A percentile compares a stretch with the other conserved stretches of the same genome.
phyloP scores from a whole-genome alignment of 1,140 invertebrate genomes.

The Diabrotica undecimpunctata region DNA sequence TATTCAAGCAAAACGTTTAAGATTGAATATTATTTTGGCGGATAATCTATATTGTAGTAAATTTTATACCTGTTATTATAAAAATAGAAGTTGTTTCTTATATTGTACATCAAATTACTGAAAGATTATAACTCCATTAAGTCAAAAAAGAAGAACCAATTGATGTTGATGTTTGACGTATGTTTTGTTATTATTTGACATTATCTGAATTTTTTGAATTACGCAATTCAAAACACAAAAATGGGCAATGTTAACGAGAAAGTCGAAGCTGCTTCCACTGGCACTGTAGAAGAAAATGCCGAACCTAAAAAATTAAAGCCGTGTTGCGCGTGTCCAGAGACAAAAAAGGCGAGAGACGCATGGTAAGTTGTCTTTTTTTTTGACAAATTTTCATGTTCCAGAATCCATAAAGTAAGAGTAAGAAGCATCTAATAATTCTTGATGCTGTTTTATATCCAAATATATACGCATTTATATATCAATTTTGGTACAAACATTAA shows the following conservation, averaged over 20 bases:
- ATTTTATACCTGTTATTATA: no score
- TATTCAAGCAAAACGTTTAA: no score
- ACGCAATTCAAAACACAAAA: conserved; percentile 9
- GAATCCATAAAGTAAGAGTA: no score
- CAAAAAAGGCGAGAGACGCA: conserved; percentile 82
- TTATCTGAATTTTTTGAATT: conserved; percentile 1
- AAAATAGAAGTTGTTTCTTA: no score
- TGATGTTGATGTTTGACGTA: neutral
- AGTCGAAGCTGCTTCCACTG: conserved; percentile 43
- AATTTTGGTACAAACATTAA: no score
- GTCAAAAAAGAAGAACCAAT: neutral
- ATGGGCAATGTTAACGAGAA: conserved; percentile 37
- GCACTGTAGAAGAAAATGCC: conserved; percentile 24
- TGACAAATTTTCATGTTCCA: neutral
- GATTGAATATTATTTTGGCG: no score
- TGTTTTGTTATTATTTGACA: neutral
- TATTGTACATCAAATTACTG: no score
- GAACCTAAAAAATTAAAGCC: conserved; percentile 79
- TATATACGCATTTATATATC: no score
- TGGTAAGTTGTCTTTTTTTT: conserved; percentile 63
- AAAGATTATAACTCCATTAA: neutral
- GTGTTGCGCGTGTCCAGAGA: conserved; percentile 97
- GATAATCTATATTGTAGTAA: no score
- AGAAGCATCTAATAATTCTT: no score
- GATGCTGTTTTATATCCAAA: no score